Evolutionary conservation across 2,113 vertebrate genomes (phyloP).

Genomic region (Ploceus nigricollis): DNA sequence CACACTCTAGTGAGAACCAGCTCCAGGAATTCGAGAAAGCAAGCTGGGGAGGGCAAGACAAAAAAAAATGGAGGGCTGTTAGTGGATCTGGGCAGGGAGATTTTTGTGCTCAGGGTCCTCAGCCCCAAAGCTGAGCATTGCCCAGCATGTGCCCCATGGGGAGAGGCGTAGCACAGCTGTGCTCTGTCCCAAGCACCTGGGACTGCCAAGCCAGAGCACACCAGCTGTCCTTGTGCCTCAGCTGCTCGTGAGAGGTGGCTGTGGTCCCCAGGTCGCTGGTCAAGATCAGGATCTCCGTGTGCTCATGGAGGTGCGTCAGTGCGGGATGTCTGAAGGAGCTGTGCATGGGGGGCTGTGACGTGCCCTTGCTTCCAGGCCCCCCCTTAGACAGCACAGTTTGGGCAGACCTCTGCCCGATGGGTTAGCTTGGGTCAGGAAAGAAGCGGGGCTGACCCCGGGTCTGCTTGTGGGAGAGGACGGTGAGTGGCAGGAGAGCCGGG

Average conservation of each 20-base stretch:
- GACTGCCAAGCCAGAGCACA: rapidly evolving
- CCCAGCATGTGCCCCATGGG: rapidly evolving
- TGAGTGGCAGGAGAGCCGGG: background rate
- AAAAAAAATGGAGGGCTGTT: background rate
- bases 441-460: background rate
- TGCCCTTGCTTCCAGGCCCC: background rate
- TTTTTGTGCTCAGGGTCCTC: background rate
- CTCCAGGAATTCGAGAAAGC: background rate
- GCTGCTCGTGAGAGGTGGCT: background rate
- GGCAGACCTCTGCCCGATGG: background rate
- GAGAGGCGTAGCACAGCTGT: rapidly evolving
- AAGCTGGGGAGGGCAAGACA: background rate
- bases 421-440: background rate
- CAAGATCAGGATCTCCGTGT: rapidly evolving
- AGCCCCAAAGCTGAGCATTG: background rate
- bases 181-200: background rate
- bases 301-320: too few relatives aligned
- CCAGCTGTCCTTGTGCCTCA: background rate
- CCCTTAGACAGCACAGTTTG: background rate
- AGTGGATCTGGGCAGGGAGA: background rate
- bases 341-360: rapidly evolving
- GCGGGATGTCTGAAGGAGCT: background rate
- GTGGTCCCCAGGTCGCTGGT: too few relatives aligned
- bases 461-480: background rate
- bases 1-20: background rate